A percentile compares a stretch with the other conserved stretches of the same genome.
Conservation (phyloP, 2,113 vertebrate species). For the Limnothrissa miodon region DNA sequence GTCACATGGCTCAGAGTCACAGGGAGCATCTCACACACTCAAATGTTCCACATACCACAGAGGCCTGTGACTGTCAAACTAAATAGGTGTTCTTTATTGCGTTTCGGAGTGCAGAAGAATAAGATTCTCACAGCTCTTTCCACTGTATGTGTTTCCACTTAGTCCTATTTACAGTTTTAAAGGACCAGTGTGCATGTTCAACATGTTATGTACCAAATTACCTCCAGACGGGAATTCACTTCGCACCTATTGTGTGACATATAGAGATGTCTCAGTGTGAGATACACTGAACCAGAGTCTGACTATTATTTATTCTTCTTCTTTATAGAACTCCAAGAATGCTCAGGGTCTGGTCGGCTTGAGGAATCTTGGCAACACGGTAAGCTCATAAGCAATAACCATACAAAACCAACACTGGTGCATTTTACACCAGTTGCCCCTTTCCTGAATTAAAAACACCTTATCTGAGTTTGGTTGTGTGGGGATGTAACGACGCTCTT, state of each 20-base stretch:
- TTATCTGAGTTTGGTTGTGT: background rate
- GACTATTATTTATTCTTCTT: slow-evolving; percentile 29
- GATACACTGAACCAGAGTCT: background rate
- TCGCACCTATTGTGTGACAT: background rate
- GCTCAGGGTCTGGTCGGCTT: slow-evolving; percentile 91
- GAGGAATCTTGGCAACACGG: slow-evolving; percentile 93
- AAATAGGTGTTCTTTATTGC: background rate
- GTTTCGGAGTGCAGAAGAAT: background rate
- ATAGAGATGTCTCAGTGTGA: background rate
- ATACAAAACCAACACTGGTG: background rate
- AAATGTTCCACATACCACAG: slow-evolving; percentile 1
- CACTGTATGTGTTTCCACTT: background rate
- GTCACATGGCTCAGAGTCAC: background rate
- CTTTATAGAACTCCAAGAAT: slow-evolving; percentile 82
- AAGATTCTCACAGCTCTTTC: background rate
- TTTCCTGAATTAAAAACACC: background rate
- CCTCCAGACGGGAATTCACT: background rate
- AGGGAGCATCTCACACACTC: background rate
- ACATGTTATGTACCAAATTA: background rate
- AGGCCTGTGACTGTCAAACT: background rate
- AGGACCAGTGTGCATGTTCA: background rate
- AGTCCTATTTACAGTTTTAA: background rate
- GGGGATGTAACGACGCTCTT: background rate
- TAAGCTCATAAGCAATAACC: slow-evolving; percentile 67
- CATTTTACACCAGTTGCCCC: background rate